Conservation (phyloP, 2,113 vertebrate genomes). For the Phrynocephalus versicolor region DNA sequence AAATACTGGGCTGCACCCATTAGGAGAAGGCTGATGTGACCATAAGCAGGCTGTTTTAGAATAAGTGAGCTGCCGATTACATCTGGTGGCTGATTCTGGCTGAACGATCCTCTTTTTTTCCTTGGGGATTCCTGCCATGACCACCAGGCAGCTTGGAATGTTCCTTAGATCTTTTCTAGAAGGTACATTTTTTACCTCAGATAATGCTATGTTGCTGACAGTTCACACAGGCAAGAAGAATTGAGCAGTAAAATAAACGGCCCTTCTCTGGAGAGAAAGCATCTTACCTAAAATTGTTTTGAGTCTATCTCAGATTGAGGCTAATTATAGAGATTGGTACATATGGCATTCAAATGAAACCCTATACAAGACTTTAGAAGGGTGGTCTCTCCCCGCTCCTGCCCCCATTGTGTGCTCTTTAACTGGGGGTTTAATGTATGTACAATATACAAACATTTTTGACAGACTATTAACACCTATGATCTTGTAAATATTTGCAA, state of each 20-base stretch:
- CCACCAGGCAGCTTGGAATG: neutral
- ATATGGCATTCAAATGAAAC: conserved; percentile 81
- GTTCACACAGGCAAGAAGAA: conserved; percentile 50
- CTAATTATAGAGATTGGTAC: conserved; percentile 75
- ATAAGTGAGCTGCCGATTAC: neutral
- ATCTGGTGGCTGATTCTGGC: fast-evolving
- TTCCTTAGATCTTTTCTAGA: conserved; percentile 1
- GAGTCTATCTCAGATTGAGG: conserved; percentile 66
- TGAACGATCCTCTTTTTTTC: neutral
- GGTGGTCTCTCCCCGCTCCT: conserved; percentile 77
- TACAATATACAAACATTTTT: conserved; percentile 88
- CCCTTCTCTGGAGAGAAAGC: conserved; percentile 55
- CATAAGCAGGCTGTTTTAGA: neutral
- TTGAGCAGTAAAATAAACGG: conserved; percentile 43
- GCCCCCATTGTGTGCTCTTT: conserved; percentile 81
- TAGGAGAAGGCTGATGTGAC: neutral
- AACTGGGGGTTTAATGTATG: conserved; percentile 80
- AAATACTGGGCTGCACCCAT: neutral
- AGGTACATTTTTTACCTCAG: conserved; percentile 29
- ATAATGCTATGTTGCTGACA: conserved; percentile 36
- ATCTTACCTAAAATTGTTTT: conserved; percentile 63
- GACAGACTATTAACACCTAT: conserved; percentile 88
- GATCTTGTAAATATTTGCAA: conserved; percentile 89
- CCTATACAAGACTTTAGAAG: conserved; percentile 79
- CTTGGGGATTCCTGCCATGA: neutral